Percentiles rank a stretch among this genome's conserved stretches.
phyloP scores from a whole-genome alignment of 2,797 vertebrate species.

The Pelobates cultripes region DNA sequence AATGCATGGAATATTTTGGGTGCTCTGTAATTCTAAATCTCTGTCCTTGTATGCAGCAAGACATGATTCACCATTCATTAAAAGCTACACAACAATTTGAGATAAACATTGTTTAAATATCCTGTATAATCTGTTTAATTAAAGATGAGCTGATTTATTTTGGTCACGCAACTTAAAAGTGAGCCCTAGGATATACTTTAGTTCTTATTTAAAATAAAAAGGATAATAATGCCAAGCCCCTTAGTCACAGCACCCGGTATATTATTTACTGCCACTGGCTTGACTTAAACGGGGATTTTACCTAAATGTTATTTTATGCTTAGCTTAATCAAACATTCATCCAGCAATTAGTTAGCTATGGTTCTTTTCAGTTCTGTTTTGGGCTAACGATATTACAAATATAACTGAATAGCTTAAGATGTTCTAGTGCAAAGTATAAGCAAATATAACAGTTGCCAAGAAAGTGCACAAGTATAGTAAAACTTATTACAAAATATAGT shows the following conservation, averaged over 20 bases:
- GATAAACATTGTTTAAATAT: conserved; percentile 12
- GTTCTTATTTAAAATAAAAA: neutral
- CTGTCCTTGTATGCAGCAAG: conserved; percentile 1
- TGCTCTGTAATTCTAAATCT: neutral
- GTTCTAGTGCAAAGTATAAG: neutral
- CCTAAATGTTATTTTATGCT: neutral
- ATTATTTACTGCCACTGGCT: neutral
- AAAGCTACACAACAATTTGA: neutral
- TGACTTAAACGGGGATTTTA: neutral
- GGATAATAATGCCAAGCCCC: neutral
- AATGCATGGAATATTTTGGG: neutral
- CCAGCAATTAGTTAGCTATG: neutral
- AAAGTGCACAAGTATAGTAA: neutral
- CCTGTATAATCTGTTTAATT: conserved; percentile 19
- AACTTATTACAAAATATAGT: too few relatives aligned
- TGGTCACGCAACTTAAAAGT: neutral
- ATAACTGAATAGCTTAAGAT: neutral
- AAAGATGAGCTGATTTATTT: conserved; percentile 1
- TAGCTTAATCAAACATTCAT: neutral
- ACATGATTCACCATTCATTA: conserved; percentile 1
- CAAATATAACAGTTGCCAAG: neutral
- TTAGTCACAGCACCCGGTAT: neutral
- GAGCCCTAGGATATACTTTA: conserved; percentile 13
- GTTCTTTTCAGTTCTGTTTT: neutral
- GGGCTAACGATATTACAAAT: neutral